These are phyloP conservation scores for Atrina japonica DNA, from an alignment of 2,888 invertebrate species.

Conservation along the genomic window DNA sequence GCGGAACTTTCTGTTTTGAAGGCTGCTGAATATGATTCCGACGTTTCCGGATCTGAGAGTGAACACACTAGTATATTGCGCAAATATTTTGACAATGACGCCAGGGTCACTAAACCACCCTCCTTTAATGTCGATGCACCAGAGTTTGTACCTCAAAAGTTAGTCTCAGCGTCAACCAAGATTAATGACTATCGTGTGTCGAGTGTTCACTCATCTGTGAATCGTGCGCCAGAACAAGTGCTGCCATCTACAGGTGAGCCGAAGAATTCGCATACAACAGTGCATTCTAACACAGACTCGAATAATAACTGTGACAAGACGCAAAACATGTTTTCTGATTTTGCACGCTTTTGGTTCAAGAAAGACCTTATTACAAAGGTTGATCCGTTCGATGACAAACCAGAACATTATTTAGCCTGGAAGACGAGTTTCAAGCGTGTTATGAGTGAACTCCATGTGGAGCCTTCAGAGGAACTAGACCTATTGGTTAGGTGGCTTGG, in stretches of 20 bases:
- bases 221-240: neutral
- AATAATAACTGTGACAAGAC: too few relatives aligned
- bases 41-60: neutral
- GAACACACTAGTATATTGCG: neutral
- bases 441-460: constrained; percentile 14
- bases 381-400: constrained; percentile 18
- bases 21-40: neutral
- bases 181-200: neutral
- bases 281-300: too few relatives aligned
- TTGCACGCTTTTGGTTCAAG: constrained; percentile 11
- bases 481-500: constrained; percentile 6
- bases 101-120: neutral
- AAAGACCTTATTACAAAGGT: constrained; percentile 14
- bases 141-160: neutral
- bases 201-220: neutral
- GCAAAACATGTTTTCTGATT: constrained; percentile 1
- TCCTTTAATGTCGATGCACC: neutral
- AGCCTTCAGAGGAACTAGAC: constrained; percentile 12
- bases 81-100: neutral
- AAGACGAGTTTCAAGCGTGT: constrained; percentile 39
- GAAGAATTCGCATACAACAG: too few relatives aligned
- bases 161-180: neutral
- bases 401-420: constrained; percentile 38
- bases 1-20: neutral
- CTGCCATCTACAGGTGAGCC: neutral